Percentiles rank a stretch among this genome's conserved stretches.
These are phyloP conservation scores for Taxidea taxus DNA, from an alignment of 2,113 vertebrate species.

Conservation along the genomic window DNA sequence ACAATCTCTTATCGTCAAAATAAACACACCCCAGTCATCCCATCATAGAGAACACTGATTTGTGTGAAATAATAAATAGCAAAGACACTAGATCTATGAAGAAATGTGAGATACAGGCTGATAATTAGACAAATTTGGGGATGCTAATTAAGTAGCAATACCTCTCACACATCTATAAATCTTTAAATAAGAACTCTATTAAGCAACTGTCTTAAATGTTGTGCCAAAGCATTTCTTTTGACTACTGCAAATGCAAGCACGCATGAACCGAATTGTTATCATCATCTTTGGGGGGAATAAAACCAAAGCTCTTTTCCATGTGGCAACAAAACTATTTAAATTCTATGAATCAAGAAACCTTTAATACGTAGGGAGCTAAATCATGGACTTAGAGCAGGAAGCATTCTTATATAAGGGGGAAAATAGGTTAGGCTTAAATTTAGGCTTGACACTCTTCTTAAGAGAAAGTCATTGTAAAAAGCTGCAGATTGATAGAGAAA, in stretches of 20 bases:
- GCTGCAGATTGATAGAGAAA: not conserved
- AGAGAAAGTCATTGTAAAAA: conserved; percentile 12
- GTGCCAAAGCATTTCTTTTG: not conserved
- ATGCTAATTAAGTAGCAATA: not conserved
- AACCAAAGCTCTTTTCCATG: not conserved
- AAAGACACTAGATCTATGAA: not conserved
- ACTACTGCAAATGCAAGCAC: not conserved
- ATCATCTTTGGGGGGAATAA: not conserved
- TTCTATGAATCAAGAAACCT: not conserved
- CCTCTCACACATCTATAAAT: not conserved
- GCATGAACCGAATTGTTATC: not conserved
- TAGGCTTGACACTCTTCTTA: not conserved
- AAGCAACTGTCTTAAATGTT: not conserved
- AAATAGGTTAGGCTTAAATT: not conserved
- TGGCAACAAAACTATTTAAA: not conserved
- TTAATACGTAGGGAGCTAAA: not conserved
- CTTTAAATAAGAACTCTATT: not conserved
- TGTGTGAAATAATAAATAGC: not conserved
- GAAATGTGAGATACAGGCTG: not conserved
- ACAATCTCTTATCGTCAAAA: not conserved
- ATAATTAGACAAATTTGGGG: not conserved
- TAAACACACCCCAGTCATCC: no score
- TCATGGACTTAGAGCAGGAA: not conserved
- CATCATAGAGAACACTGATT: not conserved
- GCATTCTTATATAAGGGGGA: not conserved